A percentile compares a stretch with the other conserved stretches of the same genome.
These are phyloP conservation scores for Fukomys damarensis DNA, from an alignment of 2,113 vertebrate genomes.

Conservation along the genomic window DNA sequence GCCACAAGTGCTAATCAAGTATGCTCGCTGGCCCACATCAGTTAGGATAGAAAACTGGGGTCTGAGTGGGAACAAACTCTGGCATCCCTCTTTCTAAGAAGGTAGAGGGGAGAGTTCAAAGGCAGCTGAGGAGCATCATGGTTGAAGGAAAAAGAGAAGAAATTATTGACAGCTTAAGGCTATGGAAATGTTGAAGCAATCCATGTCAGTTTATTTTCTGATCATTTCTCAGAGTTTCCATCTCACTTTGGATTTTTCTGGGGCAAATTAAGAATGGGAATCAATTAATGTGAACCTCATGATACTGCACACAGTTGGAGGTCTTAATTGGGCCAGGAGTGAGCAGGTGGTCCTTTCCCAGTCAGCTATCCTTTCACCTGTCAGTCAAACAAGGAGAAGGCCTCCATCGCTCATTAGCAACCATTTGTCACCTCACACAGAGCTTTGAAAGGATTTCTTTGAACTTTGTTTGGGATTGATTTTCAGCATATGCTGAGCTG, in stretches of 20 bases:
- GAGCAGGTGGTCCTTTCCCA: constrained; percentile 87
- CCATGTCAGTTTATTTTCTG: constrained; percentile 69
- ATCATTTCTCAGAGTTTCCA: constrained; percentile 73
- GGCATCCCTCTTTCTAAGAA: neutral
- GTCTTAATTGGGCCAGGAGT: constrained; percentile 86
- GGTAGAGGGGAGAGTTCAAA: neutral
- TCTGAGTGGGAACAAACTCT: neutral
- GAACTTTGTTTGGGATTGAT: constrained; percentile 89
- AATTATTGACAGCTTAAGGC: neutral
- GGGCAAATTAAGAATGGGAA: constrained; percentile 68
- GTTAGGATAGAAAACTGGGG: neutral
- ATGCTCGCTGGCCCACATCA: neutral
- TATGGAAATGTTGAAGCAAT: constrained; percentile 62
- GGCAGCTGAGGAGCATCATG: neutral
- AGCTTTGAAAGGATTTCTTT: constrained; percentile 86
- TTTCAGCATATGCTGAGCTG: constrained; percentile 85
- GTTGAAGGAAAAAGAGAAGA: neutral
- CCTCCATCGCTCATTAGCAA: constrained; percentile 86
- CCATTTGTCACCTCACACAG: constrained; percentile 83
- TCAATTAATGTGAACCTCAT: constrained; percentile 84
- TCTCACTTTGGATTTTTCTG: constrained; percentile 67
- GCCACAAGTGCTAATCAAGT: neutral
- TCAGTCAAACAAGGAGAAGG: constrained; percentile 85
- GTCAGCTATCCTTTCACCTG: constrained; percentile 87
- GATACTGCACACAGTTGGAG: constrained; percentile 84